phyloP scores from a whole-genome alignment of 2,113 vertebrate genomes.

The Notarius quadriscutis region DNA sequence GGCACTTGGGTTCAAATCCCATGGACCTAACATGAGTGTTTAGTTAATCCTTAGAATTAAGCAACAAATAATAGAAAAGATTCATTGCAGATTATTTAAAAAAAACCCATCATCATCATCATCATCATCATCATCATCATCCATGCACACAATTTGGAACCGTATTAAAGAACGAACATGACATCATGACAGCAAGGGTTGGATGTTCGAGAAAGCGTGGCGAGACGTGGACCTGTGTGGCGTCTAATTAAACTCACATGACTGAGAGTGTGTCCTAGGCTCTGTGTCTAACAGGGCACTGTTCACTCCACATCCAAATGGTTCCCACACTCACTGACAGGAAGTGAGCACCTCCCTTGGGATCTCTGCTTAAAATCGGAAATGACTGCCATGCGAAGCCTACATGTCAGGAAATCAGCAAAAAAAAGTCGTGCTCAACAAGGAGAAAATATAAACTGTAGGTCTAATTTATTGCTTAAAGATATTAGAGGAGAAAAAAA shows the following conservation, averaged over 20 bases:
- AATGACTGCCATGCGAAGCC: constrained; percentile 43
- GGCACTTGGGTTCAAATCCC: not conserved
- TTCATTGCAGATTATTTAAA: not conserved
- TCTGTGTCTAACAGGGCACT: constrained; percentile 22
- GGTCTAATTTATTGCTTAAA: not conserved
- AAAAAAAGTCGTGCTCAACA: constrained; percentile 4
- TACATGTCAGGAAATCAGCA: constrained; percentile 28
- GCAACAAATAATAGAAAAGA: not conserved
- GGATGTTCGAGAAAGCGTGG: not conserved
- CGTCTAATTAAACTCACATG: constrained; percentile 45
- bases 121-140: too few relatives aligned
- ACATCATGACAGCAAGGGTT: not conserved
- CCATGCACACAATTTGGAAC: not conserved
- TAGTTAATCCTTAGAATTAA: not conserved
- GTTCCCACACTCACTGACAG: constrained; percentile 50
- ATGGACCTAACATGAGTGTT: not conserved
- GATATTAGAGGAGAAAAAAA: not conserved
- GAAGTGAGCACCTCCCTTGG: constrained; percentile 45
- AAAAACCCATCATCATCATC: too few relatives aligned
- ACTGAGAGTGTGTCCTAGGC: constrained; percentile 26
- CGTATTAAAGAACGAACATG: not conserved
- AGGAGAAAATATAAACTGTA: not conserved
- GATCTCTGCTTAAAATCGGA: constrained; percentile 44
- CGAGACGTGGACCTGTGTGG: not conserved
- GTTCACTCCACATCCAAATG: constrained; percentile 30